Base-by-base conservation (phyloP, 2,113 vertebrate genomes). In the Leucosticte australis region DNA sequence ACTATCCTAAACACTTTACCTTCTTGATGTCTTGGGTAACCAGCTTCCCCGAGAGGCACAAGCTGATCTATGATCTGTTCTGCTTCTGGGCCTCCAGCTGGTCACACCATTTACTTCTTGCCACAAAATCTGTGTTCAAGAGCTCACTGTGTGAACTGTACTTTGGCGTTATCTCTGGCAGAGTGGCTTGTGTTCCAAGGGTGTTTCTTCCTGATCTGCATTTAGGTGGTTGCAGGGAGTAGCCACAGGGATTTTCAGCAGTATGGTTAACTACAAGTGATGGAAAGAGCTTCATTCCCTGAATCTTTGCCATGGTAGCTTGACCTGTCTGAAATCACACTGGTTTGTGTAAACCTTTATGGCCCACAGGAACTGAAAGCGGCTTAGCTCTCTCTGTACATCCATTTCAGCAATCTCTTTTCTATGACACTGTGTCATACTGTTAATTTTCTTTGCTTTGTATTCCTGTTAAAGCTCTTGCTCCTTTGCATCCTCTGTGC, bases 141-240 rank as follows among this genome's bases (percentile, higher is more conserved):
- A 75, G 4, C 15, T 82, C 28, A 41, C 28, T 49, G 15, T 55
- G 16, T 78, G 60, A 85, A 65, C 4, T 44, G 30, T 31, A 39
- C 22, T 21, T 67, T n/a, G 20, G 17, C 49, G 19, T 53, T 88
- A 68, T 6, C 52, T 75, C 10, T 42, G 52, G 6, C 31, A 68
- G 26, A 57, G 9, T 24, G 49, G 56, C 44, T 76, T 0, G 0
- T 20, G 11, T 23, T 59, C 42, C 35, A 67, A 21, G 22, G n/a
- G 4, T 0, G 0, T n/a, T 55, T 15, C 26, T 67, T 89, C 20
- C 44, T 76, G 24, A 30, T 7, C 11, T 6, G 7, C 8, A 4
- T 71, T 71, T 37, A 24, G 11, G 8, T 49, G 63, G 22, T 46
- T 75, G 28, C 1, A 70, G 52, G 18, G n/a, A 49, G 27, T 3